Base-by-base conservation (phyloP, 2,113 vertebrate genomes). In the Prochilodus magdalenae region DNA sequence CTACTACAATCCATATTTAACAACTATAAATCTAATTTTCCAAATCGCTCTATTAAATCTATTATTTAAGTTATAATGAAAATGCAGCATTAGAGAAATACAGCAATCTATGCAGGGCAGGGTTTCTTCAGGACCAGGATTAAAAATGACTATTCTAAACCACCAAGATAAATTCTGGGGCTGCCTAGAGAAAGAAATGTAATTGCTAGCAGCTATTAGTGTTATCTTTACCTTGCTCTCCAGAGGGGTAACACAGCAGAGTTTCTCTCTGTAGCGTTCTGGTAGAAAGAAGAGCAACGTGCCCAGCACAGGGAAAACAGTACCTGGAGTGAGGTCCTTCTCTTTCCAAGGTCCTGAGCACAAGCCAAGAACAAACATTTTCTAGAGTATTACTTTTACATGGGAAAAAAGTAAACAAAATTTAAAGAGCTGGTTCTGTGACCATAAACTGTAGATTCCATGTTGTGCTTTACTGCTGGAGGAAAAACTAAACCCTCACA, bases 261-360 rank as follows among this genome's bases (percentile, higher is more conserved):
- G 88, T 79, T 91, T 89, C 55, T 92, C 92, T 69, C 71, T 93
- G 89, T 95, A 95, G 74, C 86, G 92, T 30, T 87, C 36, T 0
- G 96, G 96, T 82, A 98, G 92, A 66, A 98, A 96, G 89, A 95
- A 94, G 0, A 96, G 90, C 84, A 99, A 90, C 4, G 76, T 92
- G 0, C 94, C 94, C 85, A 97, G 70, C 79, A 99, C 94, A 0
- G 96, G 96, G 83, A 91, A 98, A 81, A 98, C 94, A 0, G 97
- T 99, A n/a, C 90, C 94, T 0, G 97, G 96, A 67, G 95, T 92
- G 88, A 97, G 88, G 0, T 95, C 90, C 0, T 92, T 87, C 55
- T 95, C 93, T 4, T 94, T 95, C 77, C 90, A 96, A 13, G 96
- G 95, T n/a, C 97, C 97, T 98, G 81, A 63, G 33, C 47, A 79